A percentile compares a stretch with the other conserved stretches of the same genome.
Evolutionary conservation across 2,113 vertebrate species (phyloP).

Genomic region (Gymnorhina tibicen): DNA sequence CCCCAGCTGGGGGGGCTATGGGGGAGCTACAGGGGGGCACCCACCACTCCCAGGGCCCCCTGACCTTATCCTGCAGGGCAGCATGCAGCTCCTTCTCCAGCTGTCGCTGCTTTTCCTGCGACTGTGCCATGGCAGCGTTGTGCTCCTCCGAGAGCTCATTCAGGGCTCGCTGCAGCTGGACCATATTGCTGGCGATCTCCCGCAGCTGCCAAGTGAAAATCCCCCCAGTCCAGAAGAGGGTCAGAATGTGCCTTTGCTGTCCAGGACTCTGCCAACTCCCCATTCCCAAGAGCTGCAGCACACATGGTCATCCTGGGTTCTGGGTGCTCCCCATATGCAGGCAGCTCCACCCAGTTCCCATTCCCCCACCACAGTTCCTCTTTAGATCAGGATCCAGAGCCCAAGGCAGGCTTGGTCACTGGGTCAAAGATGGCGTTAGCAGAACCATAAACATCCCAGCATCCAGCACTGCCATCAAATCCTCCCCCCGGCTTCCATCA

Average conservation of each 20-base stretch:
- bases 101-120: constrained; percentile 52
- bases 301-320: background rate
- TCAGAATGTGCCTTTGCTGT: rapidly evolving
- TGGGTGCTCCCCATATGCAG: background rate
- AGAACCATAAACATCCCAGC: background rate
- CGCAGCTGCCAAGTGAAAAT: constrained; percentile 72
- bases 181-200: constrained; percentile 74
- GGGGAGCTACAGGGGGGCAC: background rate
- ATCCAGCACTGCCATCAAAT: rapidly evolving
- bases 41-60: background rate
- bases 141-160: constrained; percentile 77
- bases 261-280: background rate
- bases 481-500: rapidly evolving
- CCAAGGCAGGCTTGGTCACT: background rate
- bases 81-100: constrained; percentile 76
- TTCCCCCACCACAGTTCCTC: background rate
- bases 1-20: background rate
- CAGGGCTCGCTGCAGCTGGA: constrained; percentile 77
- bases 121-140: constrained; percentile 64
- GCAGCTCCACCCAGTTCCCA: too few relatives aligned
- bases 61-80: constrained; percentile 83
- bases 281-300: background rate
- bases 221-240: background rate
- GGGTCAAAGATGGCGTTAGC: background rate
- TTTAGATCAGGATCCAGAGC: background rate